These are phyloP conservation scores for Lithobius niger DNA, from an alignment of 1,140 invertebrate genomes.

Conservation along the genomic window DNA sequence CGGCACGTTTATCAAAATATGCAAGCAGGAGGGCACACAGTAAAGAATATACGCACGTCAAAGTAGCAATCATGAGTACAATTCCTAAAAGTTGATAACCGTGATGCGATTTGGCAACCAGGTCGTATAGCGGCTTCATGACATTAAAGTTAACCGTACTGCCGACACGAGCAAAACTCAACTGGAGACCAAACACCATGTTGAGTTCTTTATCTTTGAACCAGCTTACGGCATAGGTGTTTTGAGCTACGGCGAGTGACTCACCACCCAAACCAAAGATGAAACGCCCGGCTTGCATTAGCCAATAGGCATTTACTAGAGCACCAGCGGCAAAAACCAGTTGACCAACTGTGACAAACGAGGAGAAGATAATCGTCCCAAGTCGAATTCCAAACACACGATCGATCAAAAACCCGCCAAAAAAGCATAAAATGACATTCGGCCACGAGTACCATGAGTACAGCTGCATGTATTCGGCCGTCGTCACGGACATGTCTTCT, in stretches of 20 bases:
- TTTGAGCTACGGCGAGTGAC: conserved; percentile 91
- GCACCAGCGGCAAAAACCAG: conserved; percentile 75
- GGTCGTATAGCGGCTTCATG: too few relatives aligned
- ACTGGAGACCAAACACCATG: conserved; percentile 87
- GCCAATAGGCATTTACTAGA: conserved; percentile 62
- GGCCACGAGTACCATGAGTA: conserved; percentile 98
- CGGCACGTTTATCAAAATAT: too few relatives aligned
- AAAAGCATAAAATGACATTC: conserved; percentile 87
- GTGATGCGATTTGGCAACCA: too few relatives aligned
- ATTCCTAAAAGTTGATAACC: too few relatives aligned
- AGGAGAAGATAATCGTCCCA: conserved; percentile 82
- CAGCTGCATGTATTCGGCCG: conserved; percentile 66
- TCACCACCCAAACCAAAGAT: conserved; percentile 95
- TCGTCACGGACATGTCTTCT: conserved; percentile 62
- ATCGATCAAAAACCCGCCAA: conserved; percentile 91
- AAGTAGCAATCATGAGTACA: too few relatives aligned
- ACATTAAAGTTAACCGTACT: too few relatives aligned
- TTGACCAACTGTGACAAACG: conserved; percentile 64
- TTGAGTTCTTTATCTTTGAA: conserved; percentile 96
- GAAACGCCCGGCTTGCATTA: conserved; percentile 87
- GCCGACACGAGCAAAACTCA: conserved; percentile 88
- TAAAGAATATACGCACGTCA: too few relatives aligned
- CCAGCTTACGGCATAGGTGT: conserved; percentile 94
- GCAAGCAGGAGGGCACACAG: too few relatives aligned
- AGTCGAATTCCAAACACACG: conserved; percentile 83